Conservation (phyloP, 1,140 invertebrate genomes). For the Scaptomyza montana region DNA sequence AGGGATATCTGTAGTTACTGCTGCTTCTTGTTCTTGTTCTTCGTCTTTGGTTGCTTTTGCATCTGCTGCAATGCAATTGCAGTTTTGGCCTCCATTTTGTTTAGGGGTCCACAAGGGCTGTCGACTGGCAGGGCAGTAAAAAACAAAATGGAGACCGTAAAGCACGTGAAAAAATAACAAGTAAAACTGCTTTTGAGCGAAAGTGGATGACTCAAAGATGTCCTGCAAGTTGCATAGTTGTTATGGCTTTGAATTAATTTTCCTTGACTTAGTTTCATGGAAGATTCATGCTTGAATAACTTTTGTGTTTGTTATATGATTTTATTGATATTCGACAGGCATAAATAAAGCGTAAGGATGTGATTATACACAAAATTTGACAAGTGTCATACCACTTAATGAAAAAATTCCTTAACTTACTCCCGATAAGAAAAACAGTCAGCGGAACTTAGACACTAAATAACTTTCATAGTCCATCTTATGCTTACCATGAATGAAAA, state of each 20-base stretch:
- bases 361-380: no score
- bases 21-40: background rate
- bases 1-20: slow-evolving; percentile 31
- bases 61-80: slow-evolving; percentile 36
- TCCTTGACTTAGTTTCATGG: no score
- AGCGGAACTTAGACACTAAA: no score
- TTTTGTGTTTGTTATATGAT: no score
- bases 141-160: slow-evolving; percentile 21
- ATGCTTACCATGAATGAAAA: background rate
- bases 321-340: no score
- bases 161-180: slow-evolving; percentile 32
- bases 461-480: no score
- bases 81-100: slow-evolving; percentile 49
- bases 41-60: background rate
- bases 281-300: no score
- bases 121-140: slow-evolving; percentile 17
- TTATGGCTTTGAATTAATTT: background rate
- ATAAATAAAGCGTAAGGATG: no score
- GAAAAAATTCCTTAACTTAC: no score
- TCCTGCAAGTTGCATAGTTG: background rate
- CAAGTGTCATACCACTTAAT: no score
- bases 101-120: slow-evolving; percentile 29
- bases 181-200: background rate
- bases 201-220: background rate
- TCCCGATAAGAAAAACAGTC: no score